Conservation (phyloP, 2,888 invertebrate genomes). For the Neocrepidodera transversa region DNA sequence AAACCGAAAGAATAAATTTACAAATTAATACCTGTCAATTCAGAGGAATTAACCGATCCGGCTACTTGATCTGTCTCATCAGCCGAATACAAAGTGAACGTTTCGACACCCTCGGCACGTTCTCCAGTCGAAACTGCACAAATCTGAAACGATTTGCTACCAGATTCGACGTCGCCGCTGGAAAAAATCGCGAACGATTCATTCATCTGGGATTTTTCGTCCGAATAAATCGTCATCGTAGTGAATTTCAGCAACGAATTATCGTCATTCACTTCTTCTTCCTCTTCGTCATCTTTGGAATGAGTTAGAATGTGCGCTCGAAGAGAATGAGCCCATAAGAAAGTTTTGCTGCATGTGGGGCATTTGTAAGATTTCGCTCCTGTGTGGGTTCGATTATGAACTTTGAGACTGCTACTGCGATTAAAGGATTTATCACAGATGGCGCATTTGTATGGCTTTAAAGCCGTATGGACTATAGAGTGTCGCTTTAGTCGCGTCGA, state of each 20-base stretch:
- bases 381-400: constrained; percentile 51
- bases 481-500: constrained; percentile 34
- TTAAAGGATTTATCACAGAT: constrained; percentile 44
- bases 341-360: constrained; percentile 49
- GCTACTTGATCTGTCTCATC: constrained; percentile 14
- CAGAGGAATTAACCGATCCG: constrained; percentile 6
- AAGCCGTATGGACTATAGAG: constrained; percentile 30
- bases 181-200: constrained; percentile 31
- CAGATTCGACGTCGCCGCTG: constrained; percentile 14
- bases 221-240: constrained; percentile 25
- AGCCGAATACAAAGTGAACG: constrained; percentile 32
- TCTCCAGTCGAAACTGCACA: constrained; percentile 17
- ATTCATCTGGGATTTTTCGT: constrained; percentile 20
- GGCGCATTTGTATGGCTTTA: constrained; percentile 41
- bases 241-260: constrained; percentile 17
- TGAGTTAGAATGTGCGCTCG: constrained; percentile 41
- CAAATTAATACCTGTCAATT: constrained; percentile 5
- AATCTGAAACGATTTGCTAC: constrained; percentile 27
- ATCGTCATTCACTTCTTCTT: constrained; percentile 3
- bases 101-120: constrained; percentile 21
- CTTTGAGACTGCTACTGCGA: constrained; percentile 49
- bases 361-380: constrained; percentile 50
- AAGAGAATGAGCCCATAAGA: constrained; percentile 50
- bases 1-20: constrained; percentile 3
- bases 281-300: constrained; percentile 19